Percentiles rank a stretch among this genome's conserved stretches.
phyloP scores from a whole-genome alignment of 2,113 vertebrate species.

The Eudorcas thomsonii region DNA sequence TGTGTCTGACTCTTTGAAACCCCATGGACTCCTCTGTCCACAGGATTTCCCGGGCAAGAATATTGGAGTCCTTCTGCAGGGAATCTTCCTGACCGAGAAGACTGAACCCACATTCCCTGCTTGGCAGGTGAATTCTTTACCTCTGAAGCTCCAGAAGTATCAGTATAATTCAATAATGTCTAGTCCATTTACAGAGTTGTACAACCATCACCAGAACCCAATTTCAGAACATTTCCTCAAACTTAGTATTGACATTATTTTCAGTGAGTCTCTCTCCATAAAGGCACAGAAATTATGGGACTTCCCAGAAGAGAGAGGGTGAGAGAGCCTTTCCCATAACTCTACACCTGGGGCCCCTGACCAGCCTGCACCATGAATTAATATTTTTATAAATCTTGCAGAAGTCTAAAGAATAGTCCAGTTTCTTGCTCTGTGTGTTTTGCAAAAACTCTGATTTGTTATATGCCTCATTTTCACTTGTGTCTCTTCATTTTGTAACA shows the following conservation, averaged over 20 bases:
- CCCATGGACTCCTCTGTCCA: background rate
- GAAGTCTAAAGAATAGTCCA: background rate
- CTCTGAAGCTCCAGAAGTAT: background rate
- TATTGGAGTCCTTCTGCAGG: background rate
- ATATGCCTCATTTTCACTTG: too few relatives aligned
- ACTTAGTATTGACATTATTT: background rate
- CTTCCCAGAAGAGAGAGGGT: background rate
- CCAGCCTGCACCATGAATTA: too few relatives aligned
- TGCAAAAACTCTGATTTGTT: background rate
- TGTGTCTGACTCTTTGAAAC: background rate
- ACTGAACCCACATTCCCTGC: background rate
- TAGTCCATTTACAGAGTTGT: background rate
- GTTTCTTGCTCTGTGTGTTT: background rate
- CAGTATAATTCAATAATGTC: background rate
- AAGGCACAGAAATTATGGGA: background rate
- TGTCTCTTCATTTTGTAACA: background rate
- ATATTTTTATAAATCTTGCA: background rate
- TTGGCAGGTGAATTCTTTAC: background rate
- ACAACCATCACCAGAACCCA: background rate
- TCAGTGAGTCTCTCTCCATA: background rate
- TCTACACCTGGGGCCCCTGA: background rate
- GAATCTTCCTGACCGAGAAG: background rate
- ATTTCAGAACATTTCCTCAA: background rate
- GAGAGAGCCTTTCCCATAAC: background rate
- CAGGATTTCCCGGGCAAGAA: background rate